A percentile compares a stretch with the other conserved stretches of the same genome.
Conservation (phyloP, 92 coral and sea anemone species). For the Anthopleura xanthogrammica region DNA sequence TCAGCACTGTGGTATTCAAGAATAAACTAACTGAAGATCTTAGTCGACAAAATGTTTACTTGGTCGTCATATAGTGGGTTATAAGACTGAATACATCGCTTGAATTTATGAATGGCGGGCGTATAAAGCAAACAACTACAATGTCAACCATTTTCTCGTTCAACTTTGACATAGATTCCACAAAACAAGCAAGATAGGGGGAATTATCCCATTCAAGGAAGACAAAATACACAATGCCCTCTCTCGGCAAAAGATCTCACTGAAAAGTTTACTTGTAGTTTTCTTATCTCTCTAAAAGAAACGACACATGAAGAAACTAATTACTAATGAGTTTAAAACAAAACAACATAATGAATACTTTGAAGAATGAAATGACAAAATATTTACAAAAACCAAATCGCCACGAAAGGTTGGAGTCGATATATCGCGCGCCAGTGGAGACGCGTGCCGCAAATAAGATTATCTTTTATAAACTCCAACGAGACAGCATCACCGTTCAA, state of each 20-base stretch:
- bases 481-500: not conserved
- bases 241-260: slow-evolving; percentile 24
- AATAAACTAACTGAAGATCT: slow-evolving; percentile 30
- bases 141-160: slow-evolving; percentile 52
- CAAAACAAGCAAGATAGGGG: slow-evolving; percentile 48
- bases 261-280: slow-evolving; percentile 26
- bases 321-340: slow-evolving; percentile 1
- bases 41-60: slow-evolving; percentile 43
- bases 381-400: slow-evolving; percentile 9
- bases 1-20: slow-evolving; percentile 30
- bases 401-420: not conserved
- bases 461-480: not conserved
- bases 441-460: not conserved
- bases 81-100: slow-evolving; percentile 24
- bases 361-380: slow-evolving; percentile 2
- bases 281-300: slow-evolving; percentile 25
- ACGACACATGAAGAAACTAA: slow-evolving; percentile 20
- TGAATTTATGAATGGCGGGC: slow-evolving; percentile 26
- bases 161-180: slow-evolving; percentile 41
- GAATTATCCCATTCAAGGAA: slow-evolving; percentile 40
- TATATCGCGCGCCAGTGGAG: not conserved
- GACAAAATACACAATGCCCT: slow-evolving; percentile 38
- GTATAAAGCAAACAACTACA: slow-evolving; percentile 9
- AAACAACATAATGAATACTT: slow-evolving; percentile 9
- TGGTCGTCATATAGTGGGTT: slow-evolving; percentile 19